Base-by-base conservation (phyloP, 2,888 invertebrate species). In the Plebejus melissa region DNA sequence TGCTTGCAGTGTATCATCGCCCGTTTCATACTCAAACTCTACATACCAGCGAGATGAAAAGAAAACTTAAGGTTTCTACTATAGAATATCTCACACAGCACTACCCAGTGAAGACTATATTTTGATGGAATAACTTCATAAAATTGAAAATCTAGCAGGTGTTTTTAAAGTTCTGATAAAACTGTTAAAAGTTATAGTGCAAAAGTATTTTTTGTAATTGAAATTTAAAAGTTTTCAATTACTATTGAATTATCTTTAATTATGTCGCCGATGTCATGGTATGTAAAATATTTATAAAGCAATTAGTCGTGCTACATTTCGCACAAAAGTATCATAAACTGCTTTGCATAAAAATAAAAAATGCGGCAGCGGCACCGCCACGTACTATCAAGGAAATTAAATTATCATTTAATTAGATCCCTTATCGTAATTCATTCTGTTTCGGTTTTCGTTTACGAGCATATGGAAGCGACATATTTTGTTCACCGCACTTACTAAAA, bases 401-500 rank as follows among this genome's bases (percentile, higher is more conserved):
- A 65, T 65, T 36, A 65, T 65, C 65, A 36, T 65, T 50, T 72
- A 46, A 71, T 71, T 54, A 54, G 72, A 72, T 72, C 2, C 50
- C 72, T 32, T 72, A 72, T 72, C 50, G 54, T 72, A 72, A 72
- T 72, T 54, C 32, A 50, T 54, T 50, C 32, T 32, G 72, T 32
- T 54, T 16, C 50, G 54, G 72, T 72, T 70, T 70, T 41, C 41
- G 70, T 70, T 41, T 41, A 70, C 50, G 71, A 71, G 58, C 74
- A 58, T 54, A 74, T 74, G 74, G 57, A 38, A 58, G 22, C 60
- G 74, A 57, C 74, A 74, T 74, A 22, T 22, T 22, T 57, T 74
- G 74, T 60, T 74, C 74, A 74, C 74, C 74, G 74, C 41, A 36
- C 58, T 38, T 60, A 74, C 41, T 58, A 60, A 41, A 58, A 74